phyloP scores from a whole-genome alignment of 2,797 vertebrate genomes.

The Melopsittacus undulatus region DNA sequence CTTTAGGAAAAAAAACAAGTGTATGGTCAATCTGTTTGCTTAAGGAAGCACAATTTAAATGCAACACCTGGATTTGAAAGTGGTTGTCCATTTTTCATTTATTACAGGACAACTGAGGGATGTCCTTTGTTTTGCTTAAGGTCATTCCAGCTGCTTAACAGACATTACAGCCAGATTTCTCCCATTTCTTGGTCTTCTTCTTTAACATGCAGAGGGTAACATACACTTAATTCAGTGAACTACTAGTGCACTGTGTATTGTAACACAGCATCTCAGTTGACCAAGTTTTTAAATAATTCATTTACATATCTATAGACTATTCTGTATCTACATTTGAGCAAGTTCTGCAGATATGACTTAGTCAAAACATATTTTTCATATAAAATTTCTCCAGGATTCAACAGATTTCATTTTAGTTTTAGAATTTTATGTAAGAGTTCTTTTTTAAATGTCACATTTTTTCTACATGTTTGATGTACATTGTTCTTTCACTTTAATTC shows the following conservation, averaged over 20 bases:
- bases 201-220: neutral
- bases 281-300: neutral
- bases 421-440: neutral
- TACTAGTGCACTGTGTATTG: neutral
- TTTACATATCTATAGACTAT: neutral
- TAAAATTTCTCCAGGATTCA: constrained; percentile 17
- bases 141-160: neutral
- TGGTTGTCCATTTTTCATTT: neutral
- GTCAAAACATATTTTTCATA: constrained; percentile 5
- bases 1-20: neutral
- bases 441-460: constrained; percentile 50
- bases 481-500: constrained; percentile 61
- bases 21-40: neutral
- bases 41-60: neutral
- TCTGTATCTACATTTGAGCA: neutral
- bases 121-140: neutral
- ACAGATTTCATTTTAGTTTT: neutral
- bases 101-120: neutral
- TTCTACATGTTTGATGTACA: constrained; percentile 2
- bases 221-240: neutral
- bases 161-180: neutral
- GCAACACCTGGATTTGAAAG: neutral
- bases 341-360: neutral
- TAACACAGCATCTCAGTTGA: neutral
- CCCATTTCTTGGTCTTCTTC: neutral